Evolutionary conservation across 2,888 invertebrate species (phyloP), one percentile per base, ranked within the genome.

Genomic region (Byasa hedistus): DNA sequence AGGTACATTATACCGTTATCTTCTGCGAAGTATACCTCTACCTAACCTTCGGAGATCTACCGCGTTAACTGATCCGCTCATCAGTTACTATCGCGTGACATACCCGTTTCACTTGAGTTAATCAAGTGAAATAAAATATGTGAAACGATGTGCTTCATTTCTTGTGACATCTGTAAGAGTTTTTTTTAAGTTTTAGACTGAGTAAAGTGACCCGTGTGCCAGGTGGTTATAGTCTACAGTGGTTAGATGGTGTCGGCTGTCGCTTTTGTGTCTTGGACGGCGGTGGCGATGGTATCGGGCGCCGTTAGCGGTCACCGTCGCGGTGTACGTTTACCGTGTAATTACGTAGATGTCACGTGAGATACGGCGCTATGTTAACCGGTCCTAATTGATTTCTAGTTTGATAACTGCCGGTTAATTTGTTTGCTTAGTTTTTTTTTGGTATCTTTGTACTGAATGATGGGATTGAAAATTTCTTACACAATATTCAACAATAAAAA

Each of bases 351-450:
- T 65, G 55, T 65, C 17, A 60, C 55, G 59, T 60, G 59, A 60
- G 59, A 60, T 59, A 56, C n/a, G 10, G 22, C 21, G 55, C 27
- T 54, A 48, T 21, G 22, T 52, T 52, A n/a, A 22, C 55, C 54
- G 8, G 54, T 48, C 39, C 17, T 64, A 58, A 65, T 65, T 60
- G 65, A 65, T 65, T 60, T 59, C 48, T 32, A 55, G 59, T 55
- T 65, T 22, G 65, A 65, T 65, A 65, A 27, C 54, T 19, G 7
- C 19, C 15, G 5, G 17, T 48, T 48, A 48, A 48, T 48, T 48
- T 48, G 48, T 48, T 17, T n/a, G 48, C 48, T 32, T 32, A 32
- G 8, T 32, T 32, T 32, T 7, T 32, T 10, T 32, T 32, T 32
- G 10, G 10, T 10, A 10, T 32, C 32, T 10, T 32, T 32, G 32